Base-by-base conservation (phyloP, 2,113 vertebrate genomes). In the Lampris incognitus region DNA sequence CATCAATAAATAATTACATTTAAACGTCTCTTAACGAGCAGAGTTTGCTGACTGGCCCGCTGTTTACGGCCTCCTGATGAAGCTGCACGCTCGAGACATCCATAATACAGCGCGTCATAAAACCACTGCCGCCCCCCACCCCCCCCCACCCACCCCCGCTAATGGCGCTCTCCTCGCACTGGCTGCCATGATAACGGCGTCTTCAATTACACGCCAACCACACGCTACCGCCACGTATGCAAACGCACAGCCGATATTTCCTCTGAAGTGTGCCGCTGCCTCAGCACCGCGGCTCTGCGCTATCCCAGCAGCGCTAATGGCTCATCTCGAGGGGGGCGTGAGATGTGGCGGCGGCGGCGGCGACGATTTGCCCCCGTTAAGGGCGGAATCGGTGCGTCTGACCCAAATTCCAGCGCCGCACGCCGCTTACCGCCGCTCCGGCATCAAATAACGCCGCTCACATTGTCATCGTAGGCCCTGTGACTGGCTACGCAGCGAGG, bases 1-100 rank as follows among this genome's bases (percentile, higher is more conserved):
- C 93, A 93, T 95, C 91, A 94, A 95, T 94, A 95, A 95, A 94
- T 95, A 95, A 95, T 92, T 93, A 91, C 84, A 93, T 85, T 92
- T 94, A 95, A 95, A 95, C 87, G 86, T 85, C 83, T 91, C 91
- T 94, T 93, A 94, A 94, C 92, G 91, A 94, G 86, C 81, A 71
- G 90, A 93, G 93, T 92, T 90, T 95, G 92, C 94, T 96, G 89
- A 95, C 89, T 83, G 88, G 79, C 89, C 76, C 74, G 48, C 85
- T 90, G 86, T 91, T 88, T 92, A 88, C 87, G 82, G 91, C 83
- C 76, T 91, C 24, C 83, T 84, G 94, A 94, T 90, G 87, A 91
- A 93, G 84, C 85, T 85, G 77, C 89, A 78, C 48, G 78, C 83
- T 89, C 85, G 87, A 91, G 84, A 85, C 91, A 91, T 92, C 90